Evolutionary conservation across 23 tunicate genomes (phyloP).

Genomic region (Botrylloides violaceus): DNA sequence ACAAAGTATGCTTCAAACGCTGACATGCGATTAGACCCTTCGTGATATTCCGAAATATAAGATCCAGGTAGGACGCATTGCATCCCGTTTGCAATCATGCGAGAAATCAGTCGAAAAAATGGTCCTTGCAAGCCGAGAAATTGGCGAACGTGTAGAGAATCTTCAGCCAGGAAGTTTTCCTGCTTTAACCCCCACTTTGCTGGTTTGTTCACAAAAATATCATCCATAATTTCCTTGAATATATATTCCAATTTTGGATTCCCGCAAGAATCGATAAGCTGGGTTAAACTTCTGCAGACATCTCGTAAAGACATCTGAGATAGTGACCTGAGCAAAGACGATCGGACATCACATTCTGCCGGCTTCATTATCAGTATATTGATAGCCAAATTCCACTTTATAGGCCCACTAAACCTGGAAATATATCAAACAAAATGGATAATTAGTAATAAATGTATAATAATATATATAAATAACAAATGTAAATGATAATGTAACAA

Average conservation of each 20-base stretch:
- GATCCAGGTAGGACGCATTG: slow-evolving; percentile 3
- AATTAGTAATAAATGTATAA: no score
- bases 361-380: slow-evolving; percentile 4
- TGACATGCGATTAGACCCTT: slow-evolving; percentile 25
- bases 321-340: slow-evolving; percentile 19
- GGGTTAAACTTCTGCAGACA: slow-evolving; percentile 51
- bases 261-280: slow-evolving; percentile 40
- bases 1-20: slow-evolving; percentile 84
- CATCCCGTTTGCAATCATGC: slow-evolving; percentile 44
- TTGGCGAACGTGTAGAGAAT: slow-evolving; percentile 27
- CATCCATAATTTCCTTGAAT: slow-evolving; percentile 32
- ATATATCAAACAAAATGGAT: no score
- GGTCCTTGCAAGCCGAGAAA: slow-evolving; percentile 70
- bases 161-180: background rate
- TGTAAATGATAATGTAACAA: no score
- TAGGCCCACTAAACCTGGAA: no score
- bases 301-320: slow-evolving; percentile 24
- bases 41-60: background rate
- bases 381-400: no score
- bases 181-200: slow-evolving; percentile 40
- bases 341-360: slow-evolving; percentile 1
- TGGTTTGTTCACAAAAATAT: slow-evolving; percentile 36
- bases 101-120: slow-evolving; percentile 47
- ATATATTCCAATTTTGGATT: slow-evolving; percentile 34
- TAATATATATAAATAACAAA: no score